phyloP scores from a whole-genome alignment of 1,140 invertebrate species.

The Musca domestica region DNA sequence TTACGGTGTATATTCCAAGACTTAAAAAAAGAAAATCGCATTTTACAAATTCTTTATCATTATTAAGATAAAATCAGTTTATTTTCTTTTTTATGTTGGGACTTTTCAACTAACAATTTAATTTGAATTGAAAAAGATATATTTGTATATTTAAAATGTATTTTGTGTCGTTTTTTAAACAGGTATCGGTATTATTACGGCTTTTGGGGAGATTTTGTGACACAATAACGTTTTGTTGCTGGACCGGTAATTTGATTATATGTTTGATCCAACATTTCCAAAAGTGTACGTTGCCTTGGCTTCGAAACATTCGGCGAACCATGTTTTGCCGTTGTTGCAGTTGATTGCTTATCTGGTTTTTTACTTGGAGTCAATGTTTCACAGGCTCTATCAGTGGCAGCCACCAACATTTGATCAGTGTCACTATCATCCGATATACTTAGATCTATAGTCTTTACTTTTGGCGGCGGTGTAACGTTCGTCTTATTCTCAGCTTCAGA shows the following conservation, averaged over 20 bases:
- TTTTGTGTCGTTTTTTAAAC: background rate
- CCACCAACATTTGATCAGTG: conserved; percentile 30
- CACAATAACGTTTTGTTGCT: conserved; percentile 21
- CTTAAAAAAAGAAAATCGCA: too few relatives aligned
- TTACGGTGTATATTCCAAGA: too few relatives aligned
- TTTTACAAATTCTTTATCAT: conserved; percentile 1
- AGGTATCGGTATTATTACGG: background rate
- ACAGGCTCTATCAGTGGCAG: conserved; percentile 16
- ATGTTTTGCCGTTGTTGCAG: background rate
- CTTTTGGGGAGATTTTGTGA: background rate
- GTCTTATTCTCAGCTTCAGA: conserved; percentile 25
- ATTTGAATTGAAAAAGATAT: too few relatives aligned
- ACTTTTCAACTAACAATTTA: background rate
- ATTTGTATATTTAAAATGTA: background rate
- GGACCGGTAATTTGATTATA: conserved; percentile 19
- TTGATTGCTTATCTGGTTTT: background rate
- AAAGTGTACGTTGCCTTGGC: conserved; percentile 24
- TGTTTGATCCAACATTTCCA: conserved; percentile 30
- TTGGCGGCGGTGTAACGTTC: background rate
- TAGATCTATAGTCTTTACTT: background rate
- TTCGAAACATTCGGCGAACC: background rate
- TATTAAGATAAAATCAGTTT: conserved; percentile 17
- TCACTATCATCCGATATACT: conserved; percentile 26
- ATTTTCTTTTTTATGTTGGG: background rate
- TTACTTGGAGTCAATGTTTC: conserved; percentile 1